Percentiles rank a stretch among this genome's conserved stretches.
Conservation (phyloP, 2,113 vertebrate genomes). For the Prietella phreatophila region DNA sequence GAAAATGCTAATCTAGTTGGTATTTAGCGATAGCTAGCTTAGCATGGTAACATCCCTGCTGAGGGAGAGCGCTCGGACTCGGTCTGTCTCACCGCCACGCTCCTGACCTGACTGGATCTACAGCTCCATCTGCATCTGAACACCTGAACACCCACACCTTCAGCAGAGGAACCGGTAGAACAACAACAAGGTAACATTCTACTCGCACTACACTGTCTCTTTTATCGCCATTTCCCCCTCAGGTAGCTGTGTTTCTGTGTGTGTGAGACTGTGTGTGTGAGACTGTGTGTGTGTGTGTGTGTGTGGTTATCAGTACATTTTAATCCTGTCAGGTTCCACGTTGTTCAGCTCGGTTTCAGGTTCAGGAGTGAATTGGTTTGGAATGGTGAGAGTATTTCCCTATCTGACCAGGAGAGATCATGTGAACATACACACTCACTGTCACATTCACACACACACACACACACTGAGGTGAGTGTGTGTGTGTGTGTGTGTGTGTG, state of each 20-base stretch:
- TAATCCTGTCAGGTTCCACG: neutral
- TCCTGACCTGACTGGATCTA: slow-evolving; percentile 4
- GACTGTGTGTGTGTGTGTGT: neutral
- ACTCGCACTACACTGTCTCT: too few species aligned
- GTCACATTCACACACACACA: neutral
- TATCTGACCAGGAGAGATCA: slow-evolving; percentile 10
- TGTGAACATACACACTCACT: neutral
- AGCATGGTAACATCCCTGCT: neutral
- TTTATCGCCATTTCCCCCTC: neutral
- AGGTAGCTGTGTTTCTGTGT: neutral
- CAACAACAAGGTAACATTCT: too few species aligned
- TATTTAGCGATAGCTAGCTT: slow-evolving; percentile 30
- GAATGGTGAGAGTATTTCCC: neutral
- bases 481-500: too few species aligned
- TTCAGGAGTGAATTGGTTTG: neutral
- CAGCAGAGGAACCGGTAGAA: too few species aligned
- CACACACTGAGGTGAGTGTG: neutral
- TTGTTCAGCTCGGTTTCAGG: too few species aligned
- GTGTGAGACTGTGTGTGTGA: neutral
- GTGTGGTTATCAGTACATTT: neutral
- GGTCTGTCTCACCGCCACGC: neutral
- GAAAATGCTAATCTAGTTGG: slow-evolving; percentile 49
- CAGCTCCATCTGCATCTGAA: too few species aligned
- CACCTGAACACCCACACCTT: too few species aligned
- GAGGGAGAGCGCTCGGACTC: neutral